A percentile compares a stretch with the other conserved stretches of the same genome.
phyloP scores from a whole-genome alignment of 35 echinoderm and acorn worm genomes.

The Ptychodera flava region DNA sequence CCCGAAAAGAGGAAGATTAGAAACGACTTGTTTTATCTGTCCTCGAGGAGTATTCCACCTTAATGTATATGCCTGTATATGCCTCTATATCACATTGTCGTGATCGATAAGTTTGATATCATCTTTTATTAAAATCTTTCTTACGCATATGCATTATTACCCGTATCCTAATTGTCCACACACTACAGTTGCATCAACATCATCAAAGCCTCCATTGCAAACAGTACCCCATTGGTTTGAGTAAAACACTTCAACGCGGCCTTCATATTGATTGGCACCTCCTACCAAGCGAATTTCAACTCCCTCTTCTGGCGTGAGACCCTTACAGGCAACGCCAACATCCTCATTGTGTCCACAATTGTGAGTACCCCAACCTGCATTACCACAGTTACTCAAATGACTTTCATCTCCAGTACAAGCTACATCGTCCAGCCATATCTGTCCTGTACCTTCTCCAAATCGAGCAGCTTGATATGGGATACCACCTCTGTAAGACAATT shows the following conservation, averaged over 20 bases:
- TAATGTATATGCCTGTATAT: too few species aligned
- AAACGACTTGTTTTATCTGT: too few species aligned
- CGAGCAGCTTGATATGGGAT: too few species aligned
- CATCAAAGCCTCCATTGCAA: slow-evolving; percentile 30
- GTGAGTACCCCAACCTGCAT: slow-evolving; percentile 10
- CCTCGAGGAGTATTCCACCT: too few species aligned
- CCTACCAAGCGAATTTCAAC: slow-evolving; percentile 49
- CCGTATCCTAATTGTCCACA: slow-evolving; percentile 35
- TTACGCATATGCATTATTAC: too few species aligned
- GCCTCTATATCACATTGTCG: too few species aligned
- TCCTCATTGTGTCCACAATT: slow-evolving; percentile 16
- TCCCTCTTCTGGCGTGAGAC: too few species aligned
- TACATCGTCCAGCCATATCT: background rate
- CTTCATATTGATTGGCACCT: slow-evolving; percentile 20
- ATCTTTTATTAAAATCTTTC: too few species aligned
- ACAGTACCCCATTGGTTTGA: slow-evolving; percentile 45
- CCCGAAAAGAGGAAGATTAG: too few species aligned
- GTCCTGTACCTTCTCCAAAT: background rate
- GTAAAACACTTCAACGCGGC: too few species aligned
- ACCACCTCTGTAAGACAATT: too few species aligned
- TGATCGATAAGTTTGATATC: too few species aligned
- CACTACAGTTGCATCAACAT: slow-evolving; percentile 25
- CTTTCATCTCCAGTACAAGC: background rate
- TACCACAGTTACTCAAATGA: background rate
- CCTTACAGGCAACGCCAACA: background rate